Evolutionary conservation across 2,797 vertebrate species (phyloP), one percentile per base, ranked within the genome.

Genomic region (Hydrolagus colliei): DNA sequence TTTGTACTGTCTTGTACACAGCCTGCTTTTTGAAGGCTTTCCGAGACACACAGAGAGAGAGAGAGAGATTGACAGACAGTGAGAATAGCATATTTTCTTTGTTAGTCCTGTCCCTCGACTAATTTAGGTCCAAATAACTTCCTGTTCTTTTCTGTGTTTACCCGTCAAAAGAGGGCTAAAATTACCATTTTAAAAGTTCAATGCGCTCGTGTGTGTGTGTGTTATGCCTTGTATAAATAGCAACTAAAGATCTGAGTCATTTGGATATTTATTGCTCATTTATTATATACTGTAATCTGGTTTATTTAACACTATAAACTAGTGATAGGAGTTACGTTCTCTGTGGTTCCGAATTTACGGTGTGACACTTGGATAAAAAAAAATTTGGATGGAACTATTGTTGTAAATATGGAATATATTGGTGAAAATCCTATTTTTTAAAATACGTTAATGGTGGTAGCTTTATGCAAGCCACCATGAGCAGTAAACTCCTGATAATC

Each of bases 121-220:
- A 32, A 32, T 14, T 61, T 59, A 61, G 75, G 41, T 10, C 20
- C 2, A n/a, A 11, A 16, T 2, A 35, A 76, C 6, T 76, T 52
- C 13, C 16, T 76, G 52, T 16, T 61, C 9, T 13, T 11, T 61
- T 22, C 20, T 9, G 14, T 2, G 52, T 76, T 76, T 52, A 76
- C 13, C 27, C 13, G 41, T 52, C 41, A 76, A 52, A 59, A 2
- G 13, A 76, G 6, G 41, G 18, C 7, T 76, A 76, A 76, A 76
- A 41, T 76, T 52, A 61, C 35, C 41, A 61, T n/a, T 77, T 77
- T 16, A 10, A 77, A 61, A 61, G 75, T 77, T 77, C 75, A 77
- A 7, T 77, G 41, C 20, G 12, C 75, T 77, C 32, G 2, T 76
- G 16, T 76, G 11, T 76, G n/a, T 5, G 41, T 52, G 41, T 52